Evolutionary conservation across 64 coral and sea anemone species (phyloP), one percentile per base, ranked within the genome.

Genomic region (Stichodactyla mertensii): DNA sequence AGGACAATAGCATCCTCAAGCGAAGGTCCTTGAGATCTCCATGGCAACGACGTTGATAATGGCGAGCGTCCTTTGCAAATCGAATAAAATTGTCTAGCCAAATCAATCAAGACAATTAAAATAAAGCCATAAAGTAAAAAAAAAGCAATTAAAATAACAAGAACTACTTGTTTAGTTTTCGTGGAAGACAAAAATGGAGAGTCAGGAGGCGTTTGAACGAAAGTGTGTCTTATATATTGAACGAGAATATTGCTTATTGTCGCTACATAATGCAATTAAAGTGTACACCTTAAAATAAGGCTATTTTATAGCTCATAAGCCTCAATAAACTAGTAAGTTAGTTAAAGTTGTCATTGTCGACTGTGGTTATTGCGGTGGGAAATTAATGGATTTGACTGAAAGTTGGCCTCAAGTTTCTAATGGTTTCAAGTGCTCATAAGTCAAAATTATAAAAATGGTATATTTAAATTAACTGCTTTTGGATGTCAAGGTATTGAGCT

Each of bases 31-130:
- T 74, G 23, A 74, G 69, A 74, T 74, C 69, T 74, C 69, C 27
- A 74, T 74, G 69, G 69, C 69, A 31, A 74, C 69, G 69, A 74
- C 22, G 27, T 74, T 74, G 26, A 74, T 74, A 23, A 74, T 26
- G 69, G 12, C 69, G 62, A 9, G 7, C 69, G 22, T 74, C 27
- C 69, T n/a, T 74, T 10, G 12, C 69, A 74, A 28, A 74, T 74
- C 24, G 69, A 74, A 26, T 11, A 74, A 31, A 74, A 74, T 74
- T 74, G 69, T 74, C 69, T 74, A 74, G 69, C 11, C 24, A 14
- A 74, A 31, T 74, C 69, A 74, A 74, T 74, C 27, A 26, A 74
- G 69, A 31, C 69, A 31, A 74, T 74, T 74, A 74, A 74, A 74
- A 74, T 31, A 74, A 74, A 45, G 36, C 36, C 36, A 45, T 2